Evolutionary conservation across 2,113 vertebrate genomes (phyloP).

Genomic region (Ictalurus furcatus): DNA sequence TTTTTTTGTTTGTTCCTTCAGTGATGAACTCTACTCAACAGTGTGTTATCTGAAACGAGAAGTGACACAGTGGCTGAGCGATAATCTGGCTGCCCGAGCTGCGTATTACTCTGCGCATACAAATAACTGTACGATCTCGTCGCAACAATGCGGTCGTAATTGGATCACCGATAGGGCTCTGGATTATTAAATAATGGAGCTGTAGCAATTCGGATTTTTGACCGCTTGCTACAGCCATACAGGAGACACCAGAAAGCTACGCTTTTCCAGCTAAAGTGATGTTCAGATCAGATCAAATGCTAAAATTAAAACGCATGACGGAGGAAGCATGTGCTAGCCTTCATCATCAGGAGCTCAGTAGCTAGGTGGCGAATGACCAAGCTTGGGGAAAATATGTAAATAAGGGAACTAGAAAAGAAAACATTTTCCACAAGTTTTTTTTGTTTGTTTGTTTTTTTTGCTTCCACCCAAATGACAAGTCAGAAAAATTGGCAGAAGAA

Average conservation of each 20-base stretch:
- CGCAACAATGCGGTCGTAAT: constrained; percentile 65
- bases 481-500: background rate
- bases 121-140: constrained; percentile 64
- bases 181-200: constrained; percentile 59
- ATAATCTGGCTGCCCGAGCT: constrained; percentile 76
- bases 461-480: background rate
- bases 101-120: constrained; percentile 73
- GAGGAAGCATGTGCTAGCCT: background rate
- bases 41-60: constrained; percentile 84
- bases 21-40: constrained; percentile 71
- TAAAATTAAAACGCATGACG: too few relatives aligned
- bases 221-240: background rate
- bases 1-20: background rate
- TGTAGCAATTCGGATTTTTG: background rate
- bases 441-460: background rate
- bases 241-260: background rate
- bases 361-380: background rate
- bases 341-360: background rate
- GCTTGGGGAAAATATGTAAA: background rate
- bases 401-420: background rate
- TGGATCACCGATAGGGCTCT: constrained; percentile 65
- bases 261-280: background rate
- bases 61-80: constrained; percentile 86
- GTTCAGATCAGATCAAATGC: background rate
- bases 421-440: background rate